phyloP scores from a whole-genome alignment of 2,113 vertebrate species.

The Ifrita kowaldi region DNA sequence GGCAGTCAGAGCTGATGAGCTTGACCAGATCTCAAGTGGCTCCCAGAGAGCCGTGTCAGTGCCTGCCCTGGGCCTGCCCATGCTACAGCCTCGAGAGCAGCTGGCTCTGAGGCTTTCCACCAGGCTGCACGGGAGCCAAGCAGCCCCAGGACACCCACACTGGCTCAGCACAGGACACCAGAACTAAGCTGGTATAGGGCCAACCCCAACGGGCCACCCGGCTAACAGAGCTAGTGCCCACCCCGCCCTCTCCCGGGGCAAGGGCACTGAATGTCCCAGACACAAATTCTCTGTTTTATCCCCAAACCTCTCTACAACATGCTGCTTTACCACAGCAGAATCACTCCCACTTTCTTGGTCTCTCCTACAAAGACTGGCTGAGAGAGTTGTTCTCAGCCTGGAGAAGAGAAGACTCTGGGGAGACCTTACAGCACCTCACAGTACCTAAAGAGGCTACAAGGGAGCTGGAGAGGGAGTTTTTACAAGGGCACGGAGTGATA shows the following conservation, averaged over 20 bases:
- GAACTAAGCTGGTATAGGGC: neutral
- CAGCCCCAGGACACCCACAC: accelerated
- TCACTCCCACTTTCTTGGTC: neutral
- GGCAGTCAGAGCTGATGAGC: neutral
- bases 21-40: neutral
- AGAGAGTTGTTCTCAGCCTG: neutral
- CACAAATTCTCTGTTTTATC: neutral
- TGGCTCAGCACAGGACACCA: neutral
- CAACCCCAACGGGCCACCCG: accelerated
- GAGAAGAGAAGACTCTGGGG: neutral
- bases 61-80: neutral
- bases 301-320: neutral
- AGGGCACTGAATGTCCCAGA: neutral
- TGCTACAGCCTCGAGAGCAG: neutral
- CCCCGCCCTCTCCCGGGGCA: accelerated
- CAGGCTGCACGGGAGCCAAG: neutral
- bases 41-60: neutral
- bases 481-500: neutral
- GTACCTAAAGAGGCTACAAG: neutral
- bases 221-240: neutral
- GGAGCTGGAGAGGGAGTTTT: neutral
- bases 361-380: neutral
- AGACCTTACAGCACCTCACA: neutral
- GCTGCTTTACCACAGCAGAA: neutral
- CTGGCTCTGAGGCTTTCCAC: neutral